Base-by-base conservation (phyloP, 2,888 invertebrate species). In the Tineola bisselliella region DNA sequence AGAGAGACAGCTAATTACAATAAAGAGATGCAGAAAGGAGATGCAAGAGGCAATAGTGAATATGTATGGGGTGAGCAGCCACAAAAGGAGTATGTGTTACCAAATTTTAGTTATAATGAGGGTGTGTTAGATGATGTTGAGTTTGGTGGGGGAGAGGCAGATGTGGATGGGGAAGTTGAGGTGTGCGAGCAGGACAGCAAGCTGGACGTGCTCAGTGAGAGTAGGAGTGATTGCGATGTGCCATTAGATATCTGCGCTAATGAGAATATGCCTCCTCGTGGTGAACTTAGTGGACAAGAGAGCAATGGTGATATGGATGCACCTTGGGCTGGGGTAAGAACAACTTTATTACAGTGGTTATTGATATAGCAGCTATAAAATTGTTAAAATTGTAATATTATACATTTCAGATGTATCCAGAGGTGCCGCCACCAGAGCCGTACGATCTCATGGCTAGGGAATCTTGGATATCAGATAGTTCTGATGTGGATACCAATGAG, bases 211-310 rank as follows among this genome's bases (percentile, higher is more conserved):
- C 65, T 84, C 63, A 79, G 79, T 61, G 82, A 81, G 66, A 70
- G 75, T 38, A 69, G 77, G 13, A 81, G 81, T 63, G 77, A 78
- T 25, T 70, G 75, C 6, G 82, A 77, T 63, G 73, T 77, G 17
- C 74, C 81, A 31, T 70, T 94, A 57, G 93, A 94, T 72, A 94
- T 95, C 69, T 90, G 93, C 67, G 91, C 95, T 0, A 94, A 95
- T 71, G 95, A 95, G 76, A 91, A 92, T 65, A 95, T 95, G 94
- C 95, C 95, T 43, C 92, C 95, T 0, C 90, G 94, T 64, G 95
- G 95, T 0, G 95, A 95, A 79, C 88, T 95, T 48, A 94, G 94
- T 12, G 95, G 94, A 13, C 95, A 94, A 74, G 95, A 95, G 74
- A 94, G 94, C 79, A 92, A 94, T 71, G 94, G 94, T 11, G 92